Conservation (phyloP, 2,113 vertebrate species). For the Burhinus bistriatus region DNA sequence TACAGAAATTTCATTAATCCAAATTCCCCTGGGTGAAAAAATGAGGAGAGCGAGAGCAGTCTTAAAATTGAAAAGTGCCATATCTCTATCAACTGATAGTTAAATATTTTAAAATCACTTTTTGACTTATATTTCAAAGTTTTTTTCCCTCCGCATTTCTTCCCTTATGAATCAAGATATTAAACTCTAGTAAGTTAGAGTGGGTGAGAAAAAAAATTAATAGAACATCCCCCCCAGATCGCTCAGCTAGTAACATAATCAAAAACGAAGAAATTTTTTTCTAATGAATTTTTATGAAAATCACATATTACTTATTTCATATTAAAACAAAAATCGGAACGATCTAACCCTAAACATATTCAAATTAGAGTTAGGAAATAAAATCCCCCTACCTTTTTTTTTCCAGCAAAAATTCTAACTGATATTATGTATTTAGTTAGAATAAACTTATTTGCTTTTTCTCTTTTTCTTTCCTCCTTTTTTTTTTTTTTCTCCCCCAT, state of each 20-base stretch:
- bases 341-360: background rate
- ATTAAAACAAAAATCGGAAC: background rate
- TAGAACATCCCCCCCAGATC: background rate
- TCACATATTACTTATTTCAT: background rate
- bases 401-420: background rate
- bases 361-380: constrained; percentile 5
- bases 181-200: constrained; percentile 35
- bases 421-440: background rate
- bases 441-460: constrained; percentile 25
- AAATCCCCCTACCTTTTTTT: background rate
- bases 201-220: constrained; percentile 31
- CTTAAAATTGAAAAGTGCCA: constrained; percentile 60
- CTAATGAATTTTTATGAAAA: constrained; percentile 23
- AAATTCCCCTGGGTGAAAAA: constrained; percentile 60
- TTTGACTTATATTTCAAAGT: constrained; percentile 46
- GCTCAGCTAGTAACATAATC: constrained; percentile 28
- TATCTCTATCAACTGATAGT: constrained; percentile 22
- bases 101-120: constrained; percentile 25
- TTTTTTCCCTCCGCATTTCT: background rate
- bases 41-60: constrained; percentile 16
- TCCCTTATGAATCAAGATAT: constrained; percentile 9
- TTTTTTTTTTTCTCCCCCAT: background rate
- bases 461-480: background rate
- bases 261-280: background rate
- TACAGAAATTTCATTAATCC: constrained; percentile 70